Conservation (phyloP, 2,113 vertebrate genomes). For the Dicentrarchus labrax region DNA sequence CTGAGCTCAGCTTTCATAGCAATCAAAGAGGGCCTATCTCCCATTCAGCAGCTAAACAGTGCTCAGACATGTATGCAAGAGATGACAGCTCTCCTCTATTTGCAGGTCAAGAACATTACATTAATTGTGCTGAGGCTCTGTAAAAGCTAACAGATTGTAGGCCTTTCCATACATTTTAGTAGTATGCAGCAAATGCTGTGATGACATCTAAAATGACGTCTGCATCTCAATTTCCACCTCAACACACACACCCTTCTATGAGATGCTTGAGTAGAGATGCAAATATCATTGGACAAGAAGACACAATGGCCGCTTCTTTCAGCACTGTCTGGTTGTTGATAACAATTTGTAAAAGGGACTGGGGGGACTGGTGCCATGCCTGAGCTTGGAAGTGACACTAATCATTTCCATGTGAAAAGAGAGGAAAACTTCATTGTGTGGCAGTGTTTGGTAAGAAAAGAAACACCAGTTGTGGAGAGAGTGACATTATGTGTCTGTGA, state of each 20-base stretch:
- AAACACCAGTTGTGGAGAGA: constrained; percentile 1
- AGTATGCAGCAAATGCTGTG: constrained; percentile 39
- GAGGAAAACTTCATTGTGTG: constrained; percentile 42
- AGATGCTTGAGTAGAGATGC: constrained; percentile 33
- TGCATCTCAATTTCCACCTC: constrained; percentile 44
- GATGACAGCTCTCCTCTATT: constrained; percentile 70
- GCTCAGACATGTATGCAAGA: constrained; percentile 56
- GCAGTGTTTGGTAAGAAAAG: constrained; percentile 51
- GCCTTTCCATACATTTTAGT: constrained; percentile 55
- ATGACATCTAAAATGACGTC: constrained; percentile 62
- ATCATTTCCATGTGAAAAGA: constrained; percentile 51
- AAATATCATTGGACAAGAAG: constrained; percentile 52
- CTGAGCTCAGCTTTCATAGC: constrained; percentile 81
- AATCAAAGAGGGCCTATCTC: constrained; percentile 68
- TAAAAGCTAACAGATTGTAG: constrained; percentile 60
- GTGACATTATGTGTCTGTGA: not conserved
- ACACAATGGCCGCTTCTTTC: constrained; percentile 77
- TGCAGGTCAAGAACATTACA: constrained; percentile 58
- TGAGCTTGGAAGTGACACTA: constrained; percentile 21
- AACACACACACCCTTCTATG: constrained; percentile 26
- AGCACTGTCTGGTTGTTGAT: constrained; percentile 74
- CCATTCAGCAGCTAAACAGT: constrained; percentile 67
- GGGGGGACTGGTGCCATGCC: constrained; percentile 41
- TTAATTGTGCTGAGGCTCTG: constrained; percentile 60
- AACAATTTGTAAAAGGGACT: constrained; percentile 45